Percentiles rank a stretch among this genome's conserved stretches.
Conservation (phyloP, 2,888 invertebrate genomes). For the Pheosia tremula region DNA sequence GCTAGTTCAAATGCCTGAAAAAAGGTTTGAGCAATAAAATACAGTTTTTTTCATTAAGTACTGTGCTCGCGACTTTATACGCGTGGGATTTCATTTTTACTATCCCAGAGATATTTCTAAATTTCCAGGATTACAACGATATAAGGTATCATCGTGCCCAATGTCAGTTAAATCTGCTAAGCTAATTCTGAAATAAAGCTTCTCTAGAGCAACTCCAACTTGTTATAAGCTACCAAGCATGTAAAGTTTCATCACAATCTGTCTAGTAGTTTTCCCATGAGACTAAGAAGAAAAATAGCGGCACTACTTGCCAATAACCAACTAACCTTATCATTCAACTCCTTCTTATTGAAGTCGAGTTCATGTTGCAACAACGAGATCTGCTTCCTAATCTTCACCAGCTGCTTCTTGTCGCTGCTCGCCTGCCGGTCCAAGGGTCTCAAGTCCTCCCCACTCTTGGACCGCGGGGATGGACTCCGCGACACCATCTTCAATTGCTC, state of each 20-base stretch:
- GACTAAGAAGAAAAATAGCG: neutral
- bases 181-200: no score
- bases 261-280: no score
- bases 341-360: slow-evolving; percentile 76
- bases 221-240: no score
- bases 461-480: slow-evolving; percentile 84
- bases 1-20: slow-evolving; percentile 78
- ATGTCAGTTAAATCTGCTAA: no score
- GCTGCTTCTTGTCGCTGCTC: slow-evolving; percentile 83
- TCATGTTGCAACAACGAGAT: slow-evolving; percentile 74
- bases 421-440: slow-evolving; percentile 76
- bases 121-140: no score
- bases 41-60: no score
- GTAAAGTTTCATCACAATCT: no score
- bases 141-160: no score
- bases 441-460: slow-evolving; percentile 81
- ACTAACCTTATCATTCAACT: slow-evolving; percentile 76
- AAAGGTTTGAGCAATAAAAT: neutral
- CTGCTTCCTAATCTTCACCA: slow-evolving; percentile 80
- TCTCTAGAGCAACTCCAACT: no score
- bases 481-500: slow-evolving; percentile 77
- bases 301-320: neutral
- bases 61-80: no score
- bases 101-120: no score
- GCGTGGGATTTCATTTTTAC: no score